These are phyloP conservation scores for Burhinus oedicnemus DNA, from an alignment of 2,113 vertebrate species.

Conservation along the genomic window DNA sequence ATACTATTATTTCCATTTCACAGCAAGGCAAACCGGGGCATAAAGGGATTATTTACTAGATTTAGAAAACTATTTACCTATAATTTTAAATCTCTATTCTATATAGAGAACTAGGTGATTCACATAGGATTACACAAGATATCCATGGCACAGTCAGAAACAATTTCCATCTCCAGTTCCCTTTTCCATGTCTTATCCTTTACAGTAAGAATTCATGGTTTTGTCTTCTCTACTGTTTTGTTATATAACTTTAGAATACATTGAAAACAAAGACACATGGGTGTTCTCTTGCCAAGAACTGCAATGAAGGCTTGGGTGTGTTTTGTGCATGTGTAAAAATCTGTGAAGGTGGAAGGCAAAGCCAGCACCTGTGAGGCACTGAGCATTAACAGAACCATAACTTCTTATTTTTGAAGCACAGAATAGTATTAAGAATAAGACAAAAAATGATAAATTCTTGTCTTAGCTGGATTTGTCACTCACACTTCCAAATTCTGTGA, in stretches of 20 bases:
- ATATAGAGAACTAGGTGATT: neutral
- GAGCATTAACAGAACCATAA: neutral
- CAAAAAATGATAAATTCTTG: neutral
- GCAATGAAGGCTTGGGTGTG: neutral
- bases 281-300: neutral
- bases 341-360: neutral
- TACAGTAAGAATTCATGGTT: neutral
- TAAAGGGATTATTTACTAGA: slow-evolving; percentile 2
- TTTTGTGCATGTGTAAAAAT: neutral
- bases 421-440: neutral
- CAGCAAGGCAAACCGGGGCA: neutral
- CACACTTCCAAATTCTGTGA: neutral
- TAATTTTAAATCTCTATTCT: neutral
- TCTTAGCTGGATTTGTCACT: neutral
- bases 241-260: neutral
- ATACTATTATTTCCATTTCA: neutral
- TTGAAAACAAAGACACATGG: neutral
- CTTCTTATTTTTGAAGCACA: neutral
- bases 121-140: neutral
- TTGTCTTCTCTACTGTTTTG: neutral
- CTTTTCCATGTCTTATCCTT: neutral
- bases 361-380: neutral
- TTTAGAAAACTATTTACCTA: neutral
- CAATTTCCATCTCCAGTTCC: neutral
- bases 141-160: neutral